Evolutionary conservation across 2,113 vertebrate species (phyloP).

Genomic region (Pomatostomus ruficeps): DNA sequence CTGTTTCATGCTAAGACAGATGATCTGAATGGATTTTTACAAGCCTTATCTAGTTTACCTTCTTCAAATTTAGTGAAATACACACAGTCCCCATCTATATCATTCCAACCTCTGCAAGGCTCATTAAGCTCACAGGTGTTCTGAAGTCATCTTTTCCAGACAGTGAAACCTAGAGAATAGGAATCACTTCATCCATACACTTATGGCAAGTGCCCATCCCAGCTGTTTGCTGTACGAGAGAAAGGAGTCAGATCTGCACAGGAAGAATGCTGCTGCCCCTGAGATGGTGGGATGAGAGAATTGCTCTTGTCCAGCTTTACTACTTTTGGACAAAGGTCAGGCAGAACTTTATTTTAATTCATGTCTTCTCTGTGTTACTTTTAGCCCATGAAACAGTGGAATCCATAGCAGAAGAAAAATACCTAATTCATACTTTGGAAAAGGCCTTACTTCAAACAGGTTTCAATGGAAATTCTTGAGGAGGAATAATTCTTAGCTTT

Average conservation of each 20-base stretch:
- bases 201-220: neutral
- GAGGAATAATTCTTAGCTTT: neutral
- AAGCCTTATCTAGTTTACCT: neutral
- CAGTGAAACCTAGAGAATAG: neutral
- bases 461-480: neutral
- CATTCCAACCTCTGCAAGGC: neutral
- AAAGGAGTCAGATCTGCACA: neutral
- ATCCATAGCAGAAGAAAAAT: neutral
- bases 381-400: neutral
- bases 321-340: constrained; percentile 20
- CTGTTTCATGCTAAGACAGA: neutral
- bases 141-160: neutral
- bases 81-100: neutral
- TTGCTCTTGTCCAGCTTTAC: neutral
- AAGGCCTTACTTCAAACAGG: neutral
- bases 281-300: neutral
- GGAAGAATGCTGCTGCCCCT: rapidly evolving
- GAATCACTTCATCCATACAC: neutral
- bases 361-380: neutral
- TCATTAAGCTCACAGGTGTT: neutral
- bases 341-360: neutral
- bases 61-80: neutral
- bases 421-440: neutral
- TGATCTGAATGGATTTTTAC: neutral
- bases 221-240: neutral